Conservation (phyloP, 2,888 invertebrate species). For the Cryptus viduatorius region DNA sequence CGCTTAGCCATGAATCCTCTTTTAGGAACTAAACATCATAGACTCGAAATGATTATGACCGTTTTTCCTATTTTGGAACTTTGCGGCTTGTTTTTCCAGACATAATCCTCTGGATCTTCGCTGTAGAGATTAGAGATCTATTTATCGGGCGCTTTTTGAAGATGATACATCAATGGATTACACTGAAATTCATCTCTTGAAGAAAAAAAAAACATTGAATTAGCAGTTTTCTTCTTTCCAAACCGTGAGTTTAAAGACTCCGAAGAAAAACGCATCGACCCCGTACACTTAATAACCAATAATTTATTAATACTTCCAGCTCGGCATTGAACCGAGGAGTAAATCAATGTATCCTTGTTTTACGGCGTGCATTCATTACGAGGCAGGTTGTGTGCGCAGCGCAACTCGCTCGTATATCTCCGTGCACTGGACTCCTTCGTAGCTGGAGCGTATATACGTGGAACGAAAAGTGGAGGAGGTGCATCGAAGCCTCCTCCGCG, state of each 20-base stretch:
- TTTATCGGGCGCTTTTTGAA: not conserved
- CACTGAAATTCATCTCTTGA: not conserved
- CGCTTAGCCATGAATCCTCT: not conserved
- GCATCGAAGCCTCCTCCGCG: conserved; percentile 25
- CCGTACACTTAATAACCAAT: conserved; percentile 82
- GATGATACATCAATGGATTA: not conserved
- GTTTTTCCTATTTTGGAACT: conserved; percentile 3
- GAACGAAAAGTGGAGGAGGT: conserved; percentile 44
- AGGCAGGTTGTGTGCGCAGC: conserved; percentile 77
- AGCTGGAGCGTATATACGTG: conserved; percentile 21
- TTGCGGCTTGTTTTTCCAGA: conserved; percentile 20
- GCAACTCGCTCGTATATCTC: conserved; percentile 83
- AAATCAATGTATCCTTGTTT: conserved; percentile 84
- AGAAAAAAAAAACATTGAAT: not conserved
- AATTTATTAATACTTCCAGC: conserved; percentile 83
- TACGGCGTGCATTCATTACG: conserved; percentile 84
- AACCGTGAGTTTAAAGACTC: not conserved
- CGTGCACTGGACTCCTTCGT: conserved; percentile 57
- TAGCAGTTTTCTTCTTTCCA: not conserved
- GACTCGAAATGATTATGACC: not conserved
- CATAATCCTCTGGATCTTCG: not conserved
- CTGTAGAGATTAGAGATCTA: conserved; percentile 9
- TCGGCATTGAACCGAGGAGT: conserved; percentile 81
- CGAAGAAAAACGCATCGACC: conserved; percentile 45
- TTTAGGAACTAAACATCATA: not conserved